Evolutionary conservation across 2,113 vertebrate species (phyloP).

Genomic region (Tonatia bakeri): DNA sequence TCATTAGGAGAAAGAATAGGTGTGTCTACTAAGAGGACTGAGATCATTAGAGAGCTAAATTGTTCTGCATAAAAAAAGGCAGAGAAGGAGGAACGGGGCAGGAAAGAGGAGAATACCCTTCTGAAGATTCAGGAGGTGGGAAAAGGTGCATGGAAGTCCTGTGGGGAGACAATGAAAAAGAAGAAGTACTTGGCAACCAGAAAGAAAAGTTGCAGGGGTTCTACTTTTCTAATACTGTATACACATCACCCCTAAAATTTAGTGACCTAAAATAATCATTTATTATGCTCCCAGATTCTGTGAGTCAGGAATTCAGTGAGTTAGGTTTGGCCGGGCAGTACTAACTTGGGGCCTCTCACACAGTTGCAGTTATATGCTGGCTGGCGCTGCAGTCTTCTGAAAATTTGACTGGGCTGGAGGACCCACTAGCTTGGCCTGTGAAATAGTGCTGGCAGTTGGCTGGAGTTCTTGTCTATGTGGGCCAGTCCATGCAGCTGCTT

Average conservation of each 20-base stretch:
- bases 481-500: not conserved
- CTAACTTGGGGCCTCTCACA: not conserved
- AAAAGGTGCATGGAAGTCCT: not conserved
- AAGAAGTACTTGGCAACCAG: not conserved
- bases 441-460: not conserved
- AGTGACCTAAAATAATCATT: not conserved
- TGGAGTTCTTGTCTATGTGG: not conserved
- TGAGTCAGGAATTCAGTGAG: not conserved
- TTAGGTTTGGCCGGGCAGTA: not conserved
- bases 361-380: too few relatives aligned
- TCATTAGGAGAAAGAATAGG: not conserved
- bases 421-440: not conserved
- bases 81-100: not conserved
- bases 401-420: not conserved
- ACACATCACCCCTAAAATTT: not conserved
- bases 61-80: not conserved
- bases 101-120: not conserved
- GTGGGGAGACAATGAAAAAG: not conserved
- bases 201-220: not conserved
- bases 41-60: not conserved
- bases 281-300: not conserved
- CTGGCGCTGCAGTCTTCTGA: not conserved
- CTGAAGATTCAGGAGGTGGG: not conserved
- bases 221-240: fast-evolving
- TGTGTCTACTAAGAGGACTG: not conserved